Percentiles rank a stretch among this genome's conserved stretches.
Conservation (phyloP, 2,888 invertebrate genomes). For the Siphlonurus alternatus region DNA sequence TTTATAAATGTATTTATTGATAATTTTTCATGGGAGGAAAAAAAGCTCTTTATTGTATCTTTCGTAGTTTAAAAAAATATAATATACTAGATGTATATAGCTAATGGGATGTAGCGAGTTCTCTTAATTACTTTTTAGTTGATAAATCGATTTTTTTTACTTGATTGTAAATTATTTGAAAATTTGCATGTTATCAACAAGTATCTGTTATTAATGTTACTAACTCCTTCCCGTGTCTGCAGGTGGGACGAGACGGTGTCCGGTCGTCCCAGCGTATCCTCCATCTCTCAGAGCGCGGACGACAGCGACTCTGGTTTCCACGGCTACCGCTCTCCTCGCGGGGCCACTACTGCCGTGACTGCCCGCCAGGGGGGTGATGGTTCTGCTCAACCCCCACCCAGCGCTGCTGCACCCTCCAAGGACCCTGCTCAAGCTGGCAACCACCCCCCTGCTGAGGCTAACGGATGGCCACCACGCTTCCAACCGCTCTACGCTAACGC, state of each 20-base stretch:
- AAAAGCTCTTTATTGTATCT: too few species aligned
- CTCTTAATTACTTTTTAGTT: too few species aligned
- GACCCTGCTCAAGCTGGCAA: conserved; percentile 17
- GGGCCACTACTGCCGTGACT: conserved; percentile 18
- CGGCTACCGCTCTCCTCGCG: conserved; percentile 20
- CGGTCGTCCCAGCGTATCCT: conserved; percentile 25
- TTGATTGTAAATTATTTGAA: too few species aligned
- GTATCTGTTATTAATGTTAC: too few species aligned
- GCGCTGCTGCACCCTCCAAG: conserved; percentile 13
- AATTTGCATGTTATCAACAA: too few species aligned
- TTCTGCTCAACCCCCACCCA: conserved; percentile 15
- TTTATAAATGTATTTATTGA: too few species aligned
- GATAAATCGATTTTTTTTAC: too few species aligned
- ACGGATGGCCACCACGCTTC: conserved; percentile 4
- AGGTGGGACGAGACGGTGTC: conserved; percentile 9
- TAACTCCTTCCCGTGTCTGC: too few species aligned
- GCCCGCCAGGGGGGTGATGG: conserved; percentile 22
- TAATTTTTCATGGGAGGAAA: too few species aligned
- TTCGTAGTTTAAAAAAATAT: too few species aligned
- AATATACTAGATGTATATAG: too few species aligned
- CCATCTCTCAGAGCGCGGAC: conserved; percentile 25
- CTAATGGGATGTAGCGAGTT: too few species aligned
- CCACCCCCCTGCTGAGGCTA: conserved; percentile 3
- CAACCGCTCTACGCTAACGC: conserved; percentile 79
- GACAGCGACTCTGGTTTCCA: conserved; percentile 30